Evolutionary conservation across 2,888 invertebrate genomes (phyloP).

Genomic region (Tubulanus polymorphus): DNA sequence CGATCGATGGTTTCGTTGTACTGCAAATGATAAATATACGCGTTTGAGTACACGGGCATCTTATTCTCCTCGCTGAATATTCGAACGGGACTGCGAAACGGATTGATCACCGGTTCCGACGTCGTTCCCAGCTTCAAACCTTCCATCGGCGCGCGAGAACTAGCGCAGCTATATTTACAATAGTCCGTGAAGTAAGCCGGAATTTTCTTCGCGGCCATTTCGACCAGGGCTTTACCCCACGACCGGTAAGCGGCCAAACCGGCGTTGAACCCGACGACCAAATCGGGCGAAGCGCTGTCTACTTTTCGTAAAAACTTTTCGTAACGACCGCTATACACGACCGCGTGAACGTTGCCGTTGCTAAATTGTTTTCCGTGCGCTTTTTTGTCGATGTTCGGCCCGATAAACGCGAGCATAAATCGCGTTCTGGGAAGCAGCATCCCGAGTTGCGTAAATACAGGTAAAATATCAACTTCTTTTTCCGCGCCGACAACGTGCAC

Average conservation of each 20-base stretch:
- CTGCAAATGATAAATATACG: conserved; percentile 28
- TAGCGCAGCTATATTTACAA: conserved; percentile 39
- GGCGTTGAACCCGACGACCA: conserved; percentile 48
- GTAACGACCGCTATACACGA: too few relatives aligned
- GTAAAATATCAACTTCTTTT: conserved; percentile 38
- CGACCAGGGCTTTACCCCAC: background rate
- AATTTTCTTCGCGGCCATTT: conserved; percentile 10
- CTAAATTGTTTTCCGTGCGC: too few relatives aligned
- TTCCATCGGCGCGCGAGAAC: conserved; percentile 25
- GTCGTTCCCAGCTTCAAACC: conserved; percentile 22
- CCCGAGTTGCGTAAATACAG: too few relatives aligned
- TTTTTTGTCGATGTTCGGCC: too few relatives aligned
- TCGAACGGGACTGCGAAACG: conserved; percentile 41
- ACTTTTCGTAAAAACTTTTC: too few relatives aligned
- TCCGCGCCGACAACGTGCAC: conserved; percentile 38
- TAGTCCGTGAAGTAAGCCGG: conserved; percentile 46
- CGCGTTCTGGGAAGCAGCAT: too few relatives aligned
- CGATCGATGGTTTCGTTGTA: too few relatives aligned
- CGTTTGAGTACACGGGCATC: conserved; percentile 44
- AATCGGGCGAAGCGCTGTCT: too few relatives aligned
- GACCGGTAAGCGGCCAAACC: conserved; percentile 29
- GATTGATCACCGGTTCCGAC: conserved; percentile 33
- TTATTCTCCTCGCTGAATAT: conserved; percentile 32
- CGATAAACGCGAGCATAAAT: too few relatives aligned
- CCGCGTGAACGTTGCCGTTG: too few relatives aligned